phyloP scores from a whole-genome alignment of 2,888 invertebrate species.

The Drosophila leonis region DNA sequence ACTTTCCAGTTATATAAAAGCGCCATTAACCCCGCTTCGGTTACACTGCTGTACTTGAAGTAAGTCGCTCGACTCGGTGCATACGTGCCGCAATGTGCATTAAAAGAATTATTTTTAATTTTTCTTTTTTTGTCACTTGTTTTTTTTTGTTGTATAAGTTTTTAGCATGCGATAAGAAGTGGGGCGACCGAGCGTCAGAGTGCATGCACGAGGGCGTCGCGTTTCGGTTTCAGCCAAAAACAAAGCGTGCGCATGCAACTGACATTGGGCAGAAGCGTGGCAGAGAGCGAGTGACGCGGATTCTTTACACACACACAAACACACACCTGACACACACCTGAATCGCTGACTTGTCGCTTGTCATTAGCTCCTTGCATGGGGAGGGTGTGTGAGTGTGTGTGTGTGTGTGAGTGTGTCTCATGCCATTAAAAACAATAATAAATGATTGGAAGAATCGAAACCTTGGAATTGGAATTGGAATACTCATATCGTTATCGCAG shows the following conservation, averaged over 20 bases:
- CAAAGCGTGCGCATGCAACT: conserved; percentile 54
- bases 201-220: conserved; percentile 53
- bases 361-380: conserved; percentile 58
- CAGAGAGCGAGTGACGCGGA: conserved; percentile 39
- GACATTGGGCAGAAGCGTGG: conserved; percentile 76
- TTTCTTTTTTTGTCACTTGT: neutral
- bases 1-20: conserved; percentile 25
- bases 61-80: conserved; percentile 8
- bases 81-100: conserved; percentile 53
- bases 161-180: conserved; percentile 58
- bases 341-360: conserved; percentile 74
- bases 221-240: conserved; percentile 42
- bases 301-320: neutral
- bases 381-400: conserved; percentile 27
- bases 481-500: conserved; percentile 46
- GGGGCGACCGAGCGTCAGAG: conserved; percentile 52
- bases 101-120: conserved; percentile 19
- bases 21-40: conserved; percentile 41
- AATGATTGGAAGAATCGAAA: conserved; percentile 61
- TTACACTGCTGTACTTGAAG: conserved; percentile 35
- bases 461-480: conserved; percentile 57
- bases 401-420: conserved; percentile 48
- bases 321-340: conserved; percentile 35
- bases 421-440: conserved; percentile 69
- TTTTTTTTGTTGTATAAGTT: conserved; percentile 21